Evolutionary conservation across 2,113 vertebrate genomes (phyloP).

Genomic region (Irena cyanogastra): DNA sequence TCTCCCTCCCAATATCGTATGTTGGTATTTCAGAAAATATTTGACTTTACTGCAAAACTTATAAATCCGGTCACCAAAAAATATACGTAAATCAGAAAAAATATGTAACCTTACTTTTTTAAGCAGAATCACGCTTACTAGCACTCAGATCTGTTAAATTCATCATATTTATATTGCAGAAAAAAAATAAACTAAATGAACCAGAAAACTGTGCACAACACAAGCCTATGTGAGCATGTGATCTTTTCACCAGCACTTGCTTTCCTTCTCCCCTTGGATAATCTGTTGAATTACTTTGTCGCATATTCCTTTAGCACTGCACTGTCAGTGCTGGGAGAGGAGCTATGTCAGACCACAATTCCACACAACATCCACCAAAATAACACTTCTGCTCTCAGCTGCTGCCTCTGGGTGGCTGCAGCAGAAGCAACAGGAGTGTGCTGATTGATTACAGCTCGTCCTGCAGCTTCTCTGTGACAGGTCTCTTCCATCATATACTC

Average conservation of each 20-base stretch:
- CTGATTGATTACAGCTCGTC: background rate
- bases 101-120: background rate
- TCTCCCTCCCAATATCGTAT: background rate
- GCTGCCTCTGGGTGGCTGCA: background rate
- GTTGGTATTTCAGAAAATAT: background rate
- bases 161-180: background rate
- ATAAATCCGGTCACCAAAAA: background rate
- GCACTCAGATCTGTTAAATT: background rate
- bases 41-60: background rate
- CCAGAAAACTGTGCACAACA: background rate
- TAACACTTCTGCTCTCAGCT: background rate
- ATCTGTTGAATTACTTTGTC: background rate
- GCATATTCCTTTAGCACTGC: background rate
- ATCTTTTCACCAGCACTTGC: background rate
- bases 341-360: background rate
- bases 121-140: background rate
- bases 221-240: background rate
- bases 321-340: background rate
- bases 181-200: background rate
- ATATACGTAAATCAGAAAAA: background rate
- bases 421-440: background rate
- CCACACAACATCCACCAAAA: background rate
- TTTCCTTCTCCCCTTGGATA: background rate
- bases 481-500: background rate
- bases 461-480: background rate